Percentiles rank a stretch among this genome's conserved stretches.
phyloP scores from a whole-genome alignment of 2,113 vertebrate genomes.

The Myotis davidii region DNA sequence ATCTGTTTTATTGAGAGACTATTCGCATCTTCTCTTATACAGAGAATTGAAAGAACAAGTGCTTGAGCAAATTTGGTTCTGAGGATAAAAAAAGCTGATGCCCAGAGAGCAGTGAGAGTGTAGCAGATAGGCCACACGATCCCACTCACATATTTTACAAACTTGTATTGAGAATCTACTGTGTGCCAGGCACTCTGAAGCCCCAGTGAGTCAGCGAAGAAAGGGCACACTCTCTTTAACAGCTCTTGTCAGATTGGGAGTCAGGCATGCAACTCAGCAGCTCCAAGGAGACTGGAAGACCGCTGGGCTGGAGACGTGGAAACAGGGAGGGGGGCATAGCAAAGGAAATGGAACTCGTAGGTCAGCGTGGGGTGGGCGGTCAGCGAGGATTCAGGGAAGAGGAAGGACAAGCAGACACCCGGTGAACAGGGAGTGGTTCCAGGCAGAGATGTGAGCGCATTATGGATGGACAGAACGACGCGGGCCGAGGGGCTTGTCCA shows the following conservation, averaged over 20 bases:
- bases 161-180: neutral
- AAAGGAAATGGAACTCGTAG: neutral
- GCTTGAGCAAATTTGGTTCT: neutral
- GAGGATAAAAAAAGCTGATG: neutral
- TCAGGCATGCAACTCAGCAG: neutral
- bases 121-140: neutral
- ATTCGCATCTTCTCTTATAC: neutral
- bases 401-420: neutral
- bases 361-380: neutral
- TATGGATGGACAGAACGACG: neutral
- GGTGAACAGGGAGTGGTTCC: neutral
- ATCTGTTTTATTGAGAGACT: neutral
- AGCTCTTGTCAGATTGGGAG: neutral
- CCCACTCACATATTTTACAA: neutral
- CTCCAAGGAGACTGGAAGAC: neutral
- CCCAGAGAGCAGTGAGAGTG: neutral
- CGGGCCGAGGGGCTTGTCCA: neutral
- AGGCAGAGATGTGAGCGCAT: neutral
- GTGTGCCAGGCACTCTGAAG: neutral
- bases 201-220: neutral
- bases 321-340: neutral
- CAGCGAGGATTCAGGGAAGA: neutral
- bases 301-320: neutral
- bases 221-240: neutral
- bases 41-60: constrained; percentile 17